phyloP scores from a whole-genome alignment of 1,140 invertebrate genomes.

The Conus ventricosus region DNA sequence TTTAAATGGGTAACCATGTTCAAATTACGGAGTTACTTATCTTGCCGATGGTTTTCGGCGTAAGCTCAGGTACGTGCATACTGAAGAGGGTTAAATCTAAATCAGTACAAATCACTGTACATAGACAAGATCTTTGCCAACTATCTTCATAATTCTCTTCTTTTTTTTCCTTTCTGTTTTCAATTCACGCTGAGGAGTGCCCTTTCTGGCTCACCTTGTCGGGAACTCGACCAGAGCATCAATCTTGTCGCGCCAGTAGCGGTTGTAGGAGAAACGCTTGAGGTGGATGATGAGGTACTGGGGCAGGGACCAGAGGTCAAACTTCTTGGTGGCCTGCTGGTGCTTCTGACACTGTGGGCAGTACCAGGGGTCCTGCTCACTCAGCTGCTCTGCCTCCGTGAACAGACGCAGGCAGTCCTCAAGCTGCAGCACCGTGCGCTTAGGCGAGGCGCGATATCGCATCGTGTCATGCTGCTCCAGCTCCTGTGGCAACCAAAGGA shows the following conservation, averaged over 20 bases:
- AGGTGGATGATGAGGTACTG: slow-evolving; percentile 93
- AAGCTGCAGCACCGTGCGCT: slow-evolving; percentile 71
- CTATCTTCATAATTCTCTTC: too few relatives aligned
- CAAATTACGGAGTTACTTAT: too few relatives aligned
- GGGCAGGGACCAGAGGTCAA: slow-evolving; percentile 92
- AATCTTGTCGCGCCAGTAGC: slow-evolving; percentile 86
- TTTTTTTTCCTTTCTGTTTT: too few relatives aligned
- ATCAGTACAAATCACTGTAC: too few relatives aligned
- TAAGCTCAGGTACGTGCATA: too few relatives aligned
- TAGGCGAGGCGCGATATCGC: slow-evolving; percentile 54
- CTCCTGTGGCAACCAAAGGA: slow-evolving; percentile 39
- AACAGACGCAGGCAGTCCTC: slow-evolving; percentile 77
- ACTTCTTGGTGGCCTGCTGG: slow-evolving; percentile 90
- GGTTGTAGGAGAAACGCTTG: slow-evolving; percentile 85
- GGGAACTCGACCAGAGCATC: slow-evolving; percentile 92
- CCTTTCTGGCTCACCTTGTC: slow-evolving; percentile 73
- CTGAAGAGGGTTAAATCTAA: too few relatives aligned
- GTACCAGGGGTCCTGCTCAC: slow-evolving; percentile 80
- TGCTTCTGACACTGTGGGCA: slow-evolving; percentile 91
- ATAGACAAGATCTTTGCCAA: too few relatives aligned
- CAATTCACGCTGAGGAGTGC: too few relatives aligned
- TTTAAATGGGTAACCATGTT: too few relatives aligned
- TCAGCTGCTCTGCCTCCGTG: slow-evolving; percentile 76
- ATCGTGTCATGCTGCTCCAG: slow-evolving; percentile 68
- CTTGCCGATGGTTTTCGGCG: too few relatives aligned